Conservation (phyloP, 1,140 invertebrate species). For the Oreohelix idahoensis region DNA sequence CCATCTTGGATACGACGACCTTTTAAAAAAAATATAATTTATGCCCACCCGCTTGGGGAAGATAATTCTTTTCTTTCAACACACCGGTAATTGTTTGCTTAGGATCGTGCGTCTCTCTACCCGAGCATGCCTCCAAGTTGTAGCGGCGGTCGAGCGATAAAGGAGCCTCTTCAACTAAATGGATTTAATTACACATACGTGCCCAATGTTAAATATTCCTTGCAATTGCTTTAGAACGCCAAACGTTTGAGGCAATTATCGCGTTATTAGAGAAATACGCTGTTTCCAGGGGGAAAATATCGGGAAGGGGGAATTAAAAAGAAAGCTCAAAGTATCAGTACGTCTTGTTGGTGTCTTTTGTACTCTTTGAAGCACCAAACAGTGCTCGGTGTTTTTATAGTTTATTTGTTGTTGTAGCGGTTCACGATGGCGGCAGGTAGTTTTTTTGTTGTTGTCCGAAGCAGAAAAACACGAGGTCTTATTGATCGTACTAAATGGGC, state of each 20-base stretch:
- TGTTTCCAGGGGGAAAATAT: not conserved
- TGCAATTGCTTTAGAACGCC: not conserved
- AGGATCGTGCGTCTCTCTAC: not conserved
- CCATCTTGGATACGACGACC: not conserved
- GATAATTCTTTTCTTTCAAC: not conserved
- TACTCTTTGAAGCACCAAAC: not conserved
- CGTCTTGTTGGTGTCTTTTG: constrained; percentile 4
- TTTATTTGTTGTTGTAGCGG: too few species aligned
- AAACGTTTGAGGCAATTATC: constrained; percentile 11
- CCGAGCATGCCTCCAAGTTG: not conserved
- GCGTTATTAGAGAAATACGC: constrained; percentile 1
- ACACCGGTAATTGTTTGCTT: constrained; percentile 13
- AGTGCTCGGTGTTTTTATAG: too few species aligned
- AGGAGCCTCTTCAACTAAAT: not conserved
- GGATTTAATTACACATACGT: constrained; percentile 19
- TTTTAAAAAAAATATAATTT: constrained; percentile 4
- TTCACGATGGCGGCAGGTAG: too few species aligned
- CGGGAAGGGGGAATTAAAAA: not conserved
- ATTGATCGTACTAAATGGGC: too few species aligned
- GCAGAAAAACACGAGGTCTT: too few species aligned
- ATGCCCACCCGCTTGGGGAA: not conserved
- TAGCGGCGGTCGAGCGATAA: not conserved
- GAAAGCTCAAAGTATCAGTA: not conserved
- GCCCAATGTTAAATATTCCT: constrained; percentile 2
- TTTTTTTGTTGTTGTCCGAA: too few species aligned